Evolutionary conservation across 2,113 vertebrate genomes (phyloP).

Genomic region (Clinocottus analis): DNA sequence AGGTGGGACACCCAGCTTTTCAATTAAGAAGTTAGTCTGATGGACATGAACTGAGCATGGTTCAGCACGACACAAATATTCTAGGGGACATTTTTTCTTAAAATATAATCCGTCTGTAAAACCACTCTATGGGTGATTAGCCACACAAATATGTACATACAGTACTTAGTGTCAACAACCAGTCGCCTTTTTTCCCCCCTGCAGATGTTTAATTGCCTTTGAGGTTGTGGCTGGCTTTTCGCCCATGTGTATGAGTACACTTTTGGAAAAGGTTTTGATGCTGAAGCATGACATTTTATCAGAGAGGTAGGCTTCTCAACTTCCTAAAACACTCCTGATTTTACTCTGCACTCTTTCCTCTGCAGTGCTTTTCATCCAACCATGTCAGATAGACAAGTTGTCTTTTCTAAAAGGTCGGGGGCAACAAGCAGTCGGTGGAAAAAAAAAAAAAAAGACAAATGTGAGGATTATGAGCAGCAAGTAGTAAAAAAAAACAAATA

Average conservation of each 20-base stretch:
- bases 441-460: background rate
- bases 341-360: background rate
- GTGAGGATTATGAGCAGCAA: conserved; percentile 7
- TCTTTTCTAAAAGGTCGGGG: background rate
- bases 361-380: background rate
- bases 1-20: conserved; percentile 36
- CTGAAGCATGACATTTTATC: background rate
- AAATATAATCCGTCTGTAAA: conserved; percentile 29
- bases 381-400: background rate
- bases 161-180: background rate
- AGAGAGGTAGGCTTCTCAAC: too few relatives aligned
- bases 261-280: background rate
- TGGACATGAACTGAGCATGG: conserved; percentile 38
- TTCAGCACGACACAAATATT: too few relatives aligned
- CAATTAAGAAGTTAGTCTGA: conserved; percentile 58
- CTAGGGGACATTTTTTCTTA: too few relatives aligned
- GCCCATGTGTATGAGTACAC: background rate
- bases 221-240: background rate
- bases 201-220: background rate
- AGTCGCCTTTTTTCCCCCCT: conserved; percentile 4
- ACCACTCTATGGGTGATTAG: conserved; percentile 16
- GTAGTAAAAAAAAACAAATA: background rate
- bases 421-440: background rate
- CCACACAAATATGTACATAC: background rate
- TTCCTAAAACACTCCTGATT: background rate